A percentile compares a stretch with the other conserved stretches of the same genome.
Conservation (phyloP, 2,797 vertebrate genomes). For the Malurus splendens region DNA sequence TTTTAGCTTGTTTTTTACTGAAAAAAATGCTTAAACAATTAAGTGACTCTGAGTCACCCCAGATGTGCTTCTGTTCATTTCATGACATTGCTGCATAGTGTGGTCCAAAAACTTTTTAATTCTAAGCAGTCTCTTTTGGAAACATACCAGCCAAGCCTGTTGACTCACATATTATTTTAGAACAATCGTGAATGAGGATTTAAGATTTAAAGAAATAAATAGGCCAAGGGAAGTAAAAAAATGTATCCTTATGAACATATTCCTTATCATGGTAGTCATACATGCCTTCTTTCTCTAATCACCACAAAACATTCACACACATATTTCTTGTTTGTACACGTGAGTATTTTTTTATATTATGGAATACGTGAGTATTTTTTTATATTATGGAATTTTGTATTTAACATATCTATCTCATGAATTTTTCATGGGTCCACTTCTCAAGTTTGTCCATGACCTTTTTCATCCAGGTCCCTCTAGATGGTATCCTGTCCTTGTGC, state of each 20-base stretch:
- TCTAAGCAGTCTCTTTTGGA: neutral
- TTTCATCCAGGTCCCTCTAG: neutral
- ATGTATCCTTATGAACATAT: neutral
- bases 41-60: neutral
- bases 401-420: neutral
- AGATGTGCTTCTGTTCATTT: neutral
- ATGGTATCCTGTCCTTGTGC: neutral
- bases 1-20: neutral
- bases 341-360: neutral
- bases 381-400: neutral
- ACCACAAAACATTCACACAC: neutral
- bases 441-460: neutral
- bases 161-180: neutral
- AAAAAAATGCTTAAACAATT: neutral
- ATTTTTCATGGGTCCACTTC: neutral
- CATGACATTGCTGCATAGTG: accelerated
- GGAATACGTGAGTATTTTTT: neutral
- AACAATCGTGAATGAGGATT: neutral
- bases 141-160: neutral
- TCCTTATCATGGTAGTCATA: neutral
- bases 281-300: neutral
- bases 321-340: neutral
- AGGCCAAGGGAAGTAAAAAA: neutral
- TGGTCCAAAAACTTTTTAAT: neutral
- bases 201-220: neutral